Evolutionary conservation across 1,140 invertebrate species (phyloP), one percentile per base, ranked within the genome.

Genomic region (Papilio dardanus): DNA sequence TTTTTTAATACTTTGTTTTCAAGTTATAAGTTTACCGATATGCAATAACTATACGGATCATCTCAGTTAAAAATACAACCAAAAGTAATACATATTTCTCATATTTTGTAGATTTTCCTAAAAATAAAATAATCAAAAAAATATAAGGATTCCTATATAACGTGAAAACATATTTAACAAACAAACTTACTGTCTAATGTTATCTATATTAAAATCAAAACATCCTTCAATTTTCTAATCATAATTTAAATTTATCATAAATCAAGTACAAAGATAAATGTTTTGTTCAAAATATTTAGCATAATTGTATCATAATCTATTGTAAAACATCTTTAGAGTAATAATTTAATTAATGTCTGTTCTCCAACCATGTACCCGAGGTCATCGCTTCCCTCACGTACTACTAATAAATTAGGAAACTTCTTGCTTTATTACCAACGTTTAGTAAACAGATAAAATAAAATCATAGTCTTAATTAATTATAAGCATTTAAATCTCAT

Each of bases 331-430:
- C 67, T 35, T 62, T 21, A 37, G 6, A 40, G 19, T 3, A 14
- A 40, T 69, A 42, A 69, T 69, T 68, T 37, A 37, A 68, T 37
- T 69, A 40, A 69, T 69, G 67, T 6, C 8, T 69, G 31, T 69
- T 40, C 7, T 69, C 65, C 7, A 69, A 69, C 24, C 67, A 69
- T 42, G 28, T 69, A 40, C 28, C 67, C 7, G 67, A 69, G 33
- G 33, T 35, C 67, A 33, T 10, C 31, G 10, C n/a, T 31, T 5
- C 28, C 35, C 24, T 24, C 24, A 33, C 40, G 35, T 33, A 40
- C 19, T 19, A 10, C 6, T 10, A 69, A 69, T 69, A 69, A 69
- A 69, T 40, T 69, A 69, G 14, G 65, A 69, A 69, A 40, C n/a
- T 69, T 69, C 31, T 69, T 19, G 31, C 5, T 69, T 24, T 35